phyloP scores from a whole-genome alignment of 2,113 vertebrate species.

The Pelodiscus sinensis region DNA sequence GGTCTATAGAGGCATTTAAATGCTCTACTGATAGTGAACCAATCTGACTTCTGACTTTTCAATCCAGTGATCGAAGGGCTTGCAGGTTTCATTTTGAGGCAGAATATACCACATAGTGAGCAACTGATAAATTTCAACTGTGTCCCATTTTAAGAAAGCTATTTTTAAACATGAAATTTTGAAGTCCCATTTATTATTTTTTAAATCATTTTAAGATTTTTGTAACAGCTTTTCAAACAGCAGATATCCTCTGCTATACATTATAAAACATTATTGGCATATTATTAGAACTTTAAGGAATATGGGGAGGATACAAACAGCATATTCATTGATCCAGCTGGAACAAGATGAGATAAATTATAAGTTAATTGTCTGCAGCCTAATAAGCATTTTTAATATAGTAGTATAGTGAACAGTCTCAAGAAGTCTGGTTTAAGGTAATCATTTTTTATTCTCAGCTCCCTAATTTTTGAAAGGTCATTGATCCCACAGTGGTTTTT shows the following conservation, averaged over 20 bases:
- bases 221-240: background rate
- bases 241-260: background rate
- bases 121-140: background rate
- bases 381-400: background rate
- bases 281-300: background rate
- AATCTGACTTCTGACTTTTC: background rate
- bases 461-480: background rate
- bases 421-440: background rate
- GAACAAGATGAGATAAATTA: background rate
- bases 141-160: background rate
- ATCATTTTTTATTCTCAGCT: background rate
- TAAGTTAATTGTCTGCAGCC: background rate
- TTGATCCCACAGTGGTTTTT: background rate
- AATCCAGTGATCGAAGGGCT: background rate
- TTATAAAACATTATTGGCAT: background rate
- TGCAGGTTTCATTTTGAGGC: background rate
- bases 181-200: background rate
- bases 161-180: background rate
- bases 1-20: background rate
- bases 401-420: background rate
- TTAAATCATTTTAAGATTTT: background rate
- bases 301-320: background rate
- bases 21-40: background rate
- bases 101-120: background rate
- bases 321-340: background rate